Conservation (phyloP, 2,797 vertebrate species). For the Gila robusta region DNA sequence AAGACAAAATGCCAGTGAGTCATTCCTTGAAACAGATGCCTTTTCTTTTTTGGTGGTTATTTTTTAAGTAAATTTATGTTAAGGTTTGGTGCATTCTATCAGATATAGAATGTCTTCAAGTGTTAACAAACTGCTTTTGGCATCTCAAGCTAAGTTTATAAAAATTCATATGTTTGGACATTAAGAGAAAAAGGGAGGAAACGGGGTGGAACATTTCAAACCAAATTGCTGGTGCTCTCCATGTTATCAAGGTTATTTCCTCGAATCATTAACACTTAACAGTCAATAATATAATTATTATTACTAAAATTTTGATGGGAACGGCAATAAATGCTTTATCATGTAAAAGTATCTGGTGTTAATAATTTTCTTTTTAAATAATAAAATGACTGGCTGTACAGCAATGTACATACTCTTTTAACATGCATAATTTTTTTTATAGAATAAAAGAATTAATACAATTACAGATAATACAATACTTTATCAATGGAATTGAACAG, state of each 20-base stretch:
- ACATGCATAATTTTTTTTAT: background rate
- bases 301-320: background rate
- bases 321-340: background rate
- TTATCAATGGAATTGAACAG: background rate
- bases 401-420: background rate
- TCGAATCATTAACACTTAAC: background rate
- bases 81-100: background rate
- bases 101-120: background rate
- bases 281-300: background rate
- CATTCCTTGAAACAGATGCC: conserved; percentile 21
- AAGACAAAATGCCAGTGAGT: conserved; percentile 17
- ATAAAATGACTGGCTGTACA: background rate
- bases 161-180: background rate
- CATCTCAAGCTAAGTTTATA: background rate
- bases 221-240: conserved; percentile 20
- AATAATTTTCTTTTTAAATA: no score
- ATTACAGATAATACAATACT: background rate
- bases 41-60: conserved; percentile 9
- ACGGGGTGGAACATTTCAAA: background rate
- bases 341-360: background rate
- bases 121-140: background rate
- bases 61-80: background rate
- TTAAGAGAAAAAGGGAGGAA: background rate
- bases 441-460: background rate
- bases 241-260: conserved; percentile 38